Evolutionary conservation across 2,888 invertebrate species (phyloP).

Genomic region (Cremastinae sp.): DNA sequence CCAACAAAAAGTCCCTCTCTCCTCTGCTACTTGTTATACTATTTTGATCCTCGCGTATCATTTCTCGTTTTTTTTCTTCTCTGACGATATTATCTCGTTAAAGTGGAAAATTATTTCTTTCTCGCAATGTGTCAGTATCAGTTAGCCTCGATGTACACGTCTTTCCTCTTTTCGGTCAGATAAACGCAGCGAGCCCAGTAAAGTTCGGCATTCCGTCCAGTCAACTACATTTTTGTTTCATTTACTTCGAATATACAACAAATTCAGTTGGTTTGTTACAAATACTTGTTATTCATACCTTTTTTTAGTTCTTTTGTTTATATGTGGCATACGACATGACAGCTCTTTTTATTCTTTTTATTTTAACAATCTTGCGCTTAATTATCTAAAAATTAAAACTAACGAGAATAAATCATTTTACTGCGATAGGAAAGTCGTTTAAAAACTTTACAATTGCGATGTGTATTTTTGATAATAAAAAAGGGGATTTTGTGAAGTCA

Average conservation of each 20-base stretch:
- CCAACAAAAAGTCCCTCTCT: conserved; percentile 59
- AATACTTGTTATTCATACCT: background rate
- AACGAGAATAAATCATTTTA: too few species aligned
- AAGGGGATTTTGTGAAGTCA: too few species aligned
- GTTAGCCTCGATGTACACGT: conserved; percentile 47
- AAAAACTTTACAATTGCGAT: too few species aligned
- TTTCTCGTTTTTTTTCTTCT: conserved; percentile 29
- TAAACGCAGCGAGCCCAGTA: conserved; percentile 18
- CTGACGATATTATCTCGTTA: conserved; percentile 54
- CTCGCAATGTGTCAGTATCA: conserved; percentile 40
- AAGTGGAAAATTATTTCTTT: conserved; percentile 55
- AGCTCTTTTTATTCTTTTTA: too few species aligned
- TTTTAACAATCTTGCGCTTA: too few species aligned
- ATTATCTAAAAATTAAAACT: too few species aligned
- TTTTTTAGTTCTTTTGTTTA: background rate
- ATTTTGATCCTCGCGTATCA: conserved; percentile 57
- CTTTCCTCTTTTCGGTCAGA: conserved; percentile 44
- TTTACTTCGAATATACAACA: conserved; percentile 1
- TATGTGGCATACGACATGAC: too few species aligned
- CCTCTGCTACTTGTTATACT: conserved; percentile 53
- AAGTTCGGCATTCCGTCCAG: conserved; percentile 17
- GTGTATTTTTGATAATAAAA: too few species aligned
- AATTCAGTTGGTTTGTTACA: conserved; percentile 2
- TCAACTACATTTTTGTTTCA: background rate
- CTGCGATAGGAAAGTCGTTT: too few species aligned